Evolutionary conservation across 2,888 invertebrate species (phyloP).

Genomic region (Zaprionus bogoriensis): DNA sequence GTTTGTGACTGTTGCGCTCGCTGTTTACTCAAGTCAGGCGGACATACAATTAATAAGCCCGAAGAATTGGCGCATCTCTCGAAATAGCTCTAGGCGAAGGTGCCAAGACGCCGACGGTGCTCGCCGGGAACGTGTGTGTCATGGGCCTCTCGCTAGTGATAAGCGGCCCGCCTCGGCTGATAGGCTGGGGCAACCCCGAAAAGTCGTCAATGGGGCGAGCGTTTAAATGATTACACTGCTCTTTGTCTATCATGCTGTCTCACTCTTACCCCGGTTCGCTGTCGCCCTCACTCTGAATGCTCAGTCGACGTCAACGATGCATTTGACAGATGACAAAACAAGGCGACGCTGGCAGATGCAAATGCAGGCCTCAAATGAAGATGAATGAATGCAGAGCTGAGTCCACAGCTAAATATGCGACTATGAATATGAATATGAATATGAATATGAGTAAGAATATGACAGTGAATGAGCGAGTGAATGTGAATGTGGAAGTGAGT

Average conservation of each 20-base stretch:
- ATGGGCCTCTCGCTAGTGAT: constrained; percentile 35
- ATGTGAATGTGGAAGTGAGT: constrained; percentile 8
- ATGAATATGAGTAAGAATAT: neutral
- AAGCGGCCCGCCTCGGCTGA: constrained; percentile 20
- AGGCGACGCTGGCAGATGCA: constrained; percentile 54
- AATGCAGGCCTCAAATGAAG: constrained; percentile 56
- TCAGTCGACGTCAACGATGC: constrained; percentile 39
- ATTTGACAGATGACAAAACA: constrained; percentile 69
- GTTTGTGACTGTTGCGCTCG: constrained; percentile 23
- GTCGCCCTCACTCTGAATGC: neutral
- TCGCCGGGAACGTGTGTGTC: constrained; percentile 9
- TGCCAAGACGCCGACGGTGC: constrained; percentile 15
- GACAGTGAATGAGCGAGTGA: too few species aligned
- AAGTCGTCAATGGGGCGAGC: neutral
- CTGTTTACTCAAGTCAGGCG: constrained; percentile 42
- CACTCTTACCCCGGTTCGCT: neutral
- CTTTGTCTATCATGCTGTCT: neutral
- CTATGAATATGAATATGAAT: constrained; percentile 1
- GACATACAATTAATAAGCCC: constrained; percentile 28
- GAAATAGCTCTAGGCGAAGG: constrained; percentile 35
- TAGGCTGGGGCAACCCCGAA: constrained; percentile 34
- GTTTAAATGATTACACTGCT: neutral
- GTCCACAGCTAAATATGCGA: constrained; percentile 7
- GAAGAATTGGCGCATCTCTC: constrained; percentile 36
- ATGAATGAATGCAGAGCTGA: constrained; percentile 55